These are phyloP conservation scores for Odontocolon sp. DNA, from an alignment of 2,888 invertebrate species.

Conservation along the genomic window DNA sequence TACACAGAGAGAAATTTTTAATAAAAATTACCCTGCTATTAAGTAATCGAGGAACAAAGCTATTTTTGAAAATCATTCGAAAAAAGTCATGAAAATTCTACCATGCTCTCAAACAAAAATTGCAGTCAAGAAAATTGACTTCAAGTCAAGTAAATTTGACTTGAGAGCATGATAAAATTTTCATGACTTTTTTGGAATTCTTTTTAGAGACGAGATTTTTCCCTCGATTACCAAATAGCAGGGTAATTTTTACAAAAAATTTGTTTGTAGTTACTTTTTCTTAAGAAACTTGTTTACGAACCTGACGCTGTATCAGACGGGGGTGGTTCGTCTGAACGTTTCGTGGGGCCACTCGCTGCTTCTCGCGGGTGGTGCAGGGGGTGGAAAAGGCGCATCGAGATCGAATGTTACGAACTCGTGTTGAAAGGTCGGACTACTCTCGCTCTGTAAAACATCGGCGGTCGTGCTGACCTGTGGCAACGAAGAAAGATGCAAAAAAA, in stretches of 20 bases:
- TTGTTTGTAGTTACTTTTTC: neutral
- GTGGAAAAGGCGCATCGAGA: constrained; percentile 83
- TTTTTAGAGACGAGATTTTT: no score
- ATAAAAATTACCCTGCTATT: no score
- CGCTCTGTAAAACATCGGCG: constrained; percentile 81
- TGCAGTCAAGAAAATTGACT: no score
- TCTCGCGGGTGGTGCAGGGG: constrained; percentile 77
- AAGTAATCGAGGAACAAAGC: no score
- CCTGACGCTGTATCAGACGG: constrained; percentile 80
- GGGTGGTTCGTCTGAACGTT: constrained; percentile 80
- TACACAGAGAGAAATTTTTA: no score
- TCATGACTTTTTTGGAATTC: no score
- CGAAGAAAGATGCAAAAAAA: neutral
- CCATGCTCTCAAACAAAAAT: no score
- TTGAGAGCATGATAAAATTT: no score
- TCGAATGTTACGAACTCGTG: constrained; percentile 89
- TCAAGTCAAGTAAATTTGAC: no score
- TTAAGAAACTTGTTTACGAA: constrained; percentile 48
- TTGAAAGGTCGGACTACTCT: constrained; percentile 82
- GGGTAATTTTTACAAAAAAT: neutral
- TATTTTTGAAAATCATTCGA: no score
- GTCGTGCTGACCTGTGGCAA: constrained; percentile 84
- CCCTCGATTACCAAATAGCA: no score
- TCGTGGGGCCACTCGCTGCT: constrained; percentile 81
- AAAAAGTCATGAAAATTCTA: no score